phyloP scores from a whole-genome alignment of 2,113 vertebrate genomes.

The Pluvialis apricaria region DNA sequence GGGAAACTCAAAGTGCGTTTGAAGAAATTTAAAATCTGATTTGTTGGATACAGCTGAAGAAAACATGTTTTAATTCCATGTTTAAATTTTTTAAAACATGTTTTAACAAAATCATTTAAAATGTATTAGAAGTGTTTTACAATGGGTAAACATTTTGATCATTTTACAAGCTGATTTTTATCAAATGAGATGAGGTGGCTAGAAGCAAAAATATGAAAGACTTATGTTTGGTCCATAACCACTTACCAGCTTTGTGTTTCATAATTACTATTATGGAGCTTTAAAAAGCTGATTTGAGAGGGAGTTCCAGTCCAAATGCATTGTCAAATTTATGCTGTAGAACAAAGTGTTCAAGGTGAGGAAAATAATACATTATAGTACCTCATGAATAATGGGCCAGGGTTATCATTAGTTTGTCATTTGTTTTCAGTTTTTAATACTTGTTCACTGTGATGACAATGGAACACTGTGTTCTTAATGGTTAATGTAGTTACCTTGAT shows the following conservation, averaged over 20 bases:
- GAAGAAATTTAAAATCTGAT: not conserved
- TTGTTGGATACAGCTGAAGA: not conserved
- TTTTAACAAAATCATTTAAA: not conserved
- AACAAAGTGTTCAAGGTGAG: not conserved
- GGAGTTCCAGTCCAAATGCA: not conserved
- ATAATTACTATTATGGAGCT: not conserved
- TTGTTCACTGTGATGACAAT: not conserved
- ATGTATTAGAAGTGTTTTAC: not conserved
- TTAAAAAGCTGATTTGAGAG: not conserved
- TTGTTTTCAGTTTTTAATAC: not conserved
- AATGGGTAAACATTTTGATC: not conserved
- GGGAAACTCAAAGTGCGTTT: not conserved
- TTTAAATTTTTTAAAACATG: not conserved
- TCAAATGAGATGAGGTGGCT: not conserved
- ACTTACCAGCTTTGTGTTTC: not conserved
- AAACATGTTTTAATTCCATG: not conserved
- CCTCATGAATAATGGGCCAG: not conserved
- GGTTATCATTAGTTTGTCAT: not conserved
- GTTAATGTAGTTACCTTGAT: not conserved
- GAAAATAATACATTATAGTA: not conserved
- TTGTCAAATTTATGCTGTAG: not conserved
- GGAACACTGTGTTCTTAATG: not conserved
- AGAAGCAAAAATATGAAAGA: not conserved
- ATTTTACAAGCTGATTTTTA: not conserved
- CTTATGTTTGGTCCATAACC: not conserved